These are phyloP conservation scores for Nephila pilipes DNA, from an alignment of 1,140 invertebrate species.

Conservation along the genomic window DNA sequence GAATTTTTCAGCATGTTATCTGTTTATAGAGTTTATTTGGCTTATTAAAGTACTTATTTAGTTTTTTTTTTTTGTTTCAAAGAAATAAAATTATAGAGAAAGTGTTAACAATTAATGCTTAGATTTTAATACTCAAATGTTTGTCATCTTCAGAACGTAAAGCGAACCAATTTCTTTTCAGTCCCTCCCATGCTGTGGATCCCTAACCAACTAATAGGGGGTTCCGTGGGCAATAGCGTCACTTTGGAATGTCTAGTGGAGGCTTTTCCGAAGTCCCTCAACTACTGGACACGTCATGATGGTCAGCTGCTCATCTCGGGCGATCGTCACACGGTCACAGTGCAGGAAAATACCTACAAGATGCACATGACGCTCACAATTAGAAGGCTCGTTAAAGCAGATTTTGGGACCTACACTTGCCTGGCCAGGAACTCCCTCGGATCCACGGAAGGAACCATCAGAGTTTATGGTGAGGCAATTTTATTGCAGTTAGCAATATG, in stretches of 20 bases:
- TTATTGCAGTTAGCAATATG: too few relatives aligned
- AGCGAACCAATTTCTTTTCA: slow-evolving; percentile 81
- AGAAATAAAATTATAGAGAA: too few relatives aligned
- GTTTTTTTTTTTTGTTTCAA: too few relatives aligned
- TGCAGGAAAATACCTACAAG: slow-evolving; percentile 77
- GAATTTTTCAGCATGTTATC: too few relatives aligned
- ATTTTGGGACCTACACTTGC: slow-evolving; percentile 93
- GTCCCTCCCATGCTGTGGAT: slow-evolving; percentile 95
- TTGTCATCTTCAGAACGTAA: background rate
- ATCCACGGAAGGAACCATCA: slow-evolving; percentile 81
- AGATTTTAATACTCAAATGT: background rate
- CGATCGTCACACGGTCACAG: slow-evolving; percentile 74
- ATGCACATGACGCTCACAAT: slow-evolving; percentile 78
- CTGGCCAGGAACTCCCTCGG: slow-evolving; percentile 95
- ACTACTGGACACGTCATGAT: slow-evolving; percentile 88
- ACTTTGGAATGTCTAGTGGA: slow-evolving; percentile 94
- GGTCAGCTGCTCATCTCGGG: slow-evolving; percentile 65
- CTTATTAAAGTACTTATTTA: too few relatives aligned
- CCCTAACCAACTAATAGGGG: slow-evolving; percentile 93
- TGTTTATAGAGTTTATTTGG: too few relatives aligned
- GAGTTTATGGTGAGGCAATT: slow-evolving; percentile 53
- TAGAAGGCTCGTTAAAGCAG: slow-evolving; percentile 81
- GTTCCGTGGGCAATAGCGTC: slow-evolving; percentile 89
- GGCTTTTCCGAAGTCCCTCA: slow-evolving; percentile 93
- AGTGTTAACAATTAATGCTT: too few relatives aligned